Evolutionary conservation across 2,797 vertebrate species (phyloP), one percentile per base, ranked within the genome.

Genomic region (Nannoperca australis): DNA sequence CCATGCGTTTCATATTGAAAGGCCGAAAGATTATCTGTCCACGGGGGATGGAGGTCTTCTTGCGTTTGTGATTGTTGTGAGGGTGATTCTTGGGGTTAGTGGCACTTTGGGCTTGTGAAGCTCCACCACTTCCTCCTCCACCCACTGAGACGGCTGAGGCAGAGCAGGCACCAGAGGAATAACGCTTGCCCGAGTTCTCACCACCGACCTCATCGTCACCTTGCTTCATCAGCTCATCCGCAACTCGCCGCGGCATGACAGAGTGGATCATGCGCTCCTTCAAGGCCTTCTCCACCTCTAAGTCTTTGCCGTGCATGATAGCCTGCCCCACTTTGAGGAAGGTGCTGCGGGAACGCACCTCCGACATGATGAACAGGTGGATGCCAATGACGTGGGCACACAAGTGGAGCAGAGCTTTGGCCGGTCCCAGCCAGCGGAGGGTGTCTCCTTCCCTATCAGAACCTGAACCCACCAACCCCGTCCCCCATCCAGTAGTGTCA

Each of bases 261-360:
- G 98, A 99, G 89, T 99, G 98, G 92, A 99, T 99, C 98, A 99
- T 99, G 15, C 98, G 95, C 89, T 99, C 98, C 94, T 99, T 99
- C 82, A 99, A 94, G 56, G 97, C 98, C 92, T 99, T 99, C 91
- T 99, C 98, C 76, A 99, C 97, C 92, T 99, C 97, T 80, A 99
- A 92, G 84, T 99, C 98, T 89, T 98, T 99, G 45, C 98, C 98
- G 0, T 99, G 98, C 97, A 99, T 99, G 88, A 99, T 98, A 30
- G 98, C 97, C 75, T 99, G 98, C 44, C 98, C 98, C 86, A 99
- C 97, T 92, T 99, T 99, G 61, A 99, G 95, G 92, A 99, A 99
- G 17, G 98, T 99, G 94, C 97, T 99, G 79, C 98, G 95, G 4
- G 97, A 97, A 32, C 98, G 96, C 85, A 98, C 98, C 90, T 99